Evolutionary conservation across 2,113 vertebrate genomes (phyloP), one percentile per base, ranked within the genome.

Genomic region (Gasterosteus nipponicus): DNA sequence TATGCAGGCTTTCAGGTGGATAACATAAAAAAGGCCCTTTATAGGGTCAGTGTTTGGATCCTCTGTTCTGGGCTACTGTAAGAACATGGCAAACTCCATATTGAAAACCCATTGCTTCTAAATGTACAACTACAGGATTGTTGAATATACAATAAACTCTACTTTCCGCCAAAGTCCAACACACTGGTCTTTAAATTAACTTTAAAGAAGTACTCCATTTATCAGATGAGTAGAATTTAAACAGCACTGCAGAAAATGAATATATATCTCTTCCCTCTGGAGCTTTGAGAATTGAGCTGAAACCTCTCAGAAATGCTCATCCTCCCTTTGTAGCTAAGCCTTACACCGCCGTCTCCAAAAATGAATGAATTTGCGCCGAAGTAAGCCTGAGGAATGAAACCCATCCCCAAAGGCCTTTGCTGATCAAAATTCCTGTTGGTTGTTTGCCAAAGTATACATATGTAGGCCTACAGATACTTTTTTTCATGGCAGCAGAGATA

Each of bases 341-440:
- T n/a, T 38, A 56, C 29, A 54, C 10, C 26, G 33, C 53, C 26
- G 19, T 26, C 64, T 76, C 38, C 31, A 77, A 47, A 80, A 67
- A 33, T 10, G 19, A 3, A 47, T 3, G 70, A 58, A 81, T 67
- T 67, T 78, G 38, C 69, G 63, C 39, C 22, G 10, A 15, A 63
- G 19, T 39, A 62, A 12, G 26, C 26, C 7, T 35, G 18, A 63
- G 57, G 64, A 35, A 62, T 58, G 49, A 63, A 70, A 64, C 19
- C 12, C 31, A 35, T 11, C 44, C 47, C 33, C 29, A 14, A 26
- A 19, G 16, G 18, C 29, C 46, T 59, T 29, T 42, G 14, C 46
- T 69, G 44, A 78, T 78, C 71, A 65, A 65, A 78, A 78, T 5
- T 5, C 57, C 51, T 59, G 38, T 60, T 60, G 41, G 82, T 51